Evolutionary conservation across 2,888 invertebrate species (phyloP), one percentile per base, ranked within the genome.

Genomic region (Acronicta psi): DNA sequence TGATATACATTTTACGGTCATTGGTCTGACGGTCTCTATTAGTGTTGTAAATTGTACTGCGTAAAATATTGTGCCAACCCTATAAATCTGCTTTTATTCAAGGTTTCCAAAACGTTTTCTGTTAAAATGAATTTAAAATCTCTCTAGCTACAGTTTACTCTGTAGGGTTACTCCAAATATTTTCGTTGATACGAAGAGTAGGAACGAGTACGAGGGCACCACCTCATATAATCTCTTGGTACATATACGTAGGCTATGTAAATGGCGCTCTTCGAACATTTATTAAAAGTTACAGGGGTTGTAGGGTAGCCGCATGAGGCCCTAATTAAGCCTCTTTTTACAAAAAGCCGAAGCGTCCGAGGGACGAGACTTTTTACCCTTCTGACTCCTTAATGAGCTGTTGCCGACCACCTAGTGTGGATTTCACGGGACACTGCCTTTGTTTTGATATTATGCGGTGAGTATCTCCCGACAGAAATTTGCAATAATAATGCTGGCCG

Each of bases 271-370:
- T 84, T 88, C 89, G 91, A 90, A 87, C 93, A 92, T 93, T 93
- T 93, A 94, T 93, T 94, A 93, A 94, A 94, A 94, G 94, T 94
- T 94, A 93, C 93, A 92, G 92, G 92, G 93, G 90, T 87, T 86
- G 89, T 88, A 90, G 92, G 92, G 90, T 81, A 90, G 93, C 93
- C 94, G 88, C 93, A 93, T 87, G 92, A 92, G 90, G 75, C 87
- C 91, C 94, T 94, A 94, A 94, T 94, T 94, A 94, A 94, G 92
- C 89, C 90, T 89, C 87, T 92, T 93, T 93, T 92, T 91, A 89
- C 89, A 91, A 92, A 93, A 93, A 90, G 83, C 85, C 82, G 81
- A 85, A 84, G 84, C 84, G 84, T 77, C 67, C 77, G 84, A 87
- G 89, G 86, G 90, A 76, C 74, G 74, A 76, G 76, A 87, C 86